Base-by-base conservation (phyloP, 2,113 vertebrate species). In the Cercopithecus mona region DNA sequence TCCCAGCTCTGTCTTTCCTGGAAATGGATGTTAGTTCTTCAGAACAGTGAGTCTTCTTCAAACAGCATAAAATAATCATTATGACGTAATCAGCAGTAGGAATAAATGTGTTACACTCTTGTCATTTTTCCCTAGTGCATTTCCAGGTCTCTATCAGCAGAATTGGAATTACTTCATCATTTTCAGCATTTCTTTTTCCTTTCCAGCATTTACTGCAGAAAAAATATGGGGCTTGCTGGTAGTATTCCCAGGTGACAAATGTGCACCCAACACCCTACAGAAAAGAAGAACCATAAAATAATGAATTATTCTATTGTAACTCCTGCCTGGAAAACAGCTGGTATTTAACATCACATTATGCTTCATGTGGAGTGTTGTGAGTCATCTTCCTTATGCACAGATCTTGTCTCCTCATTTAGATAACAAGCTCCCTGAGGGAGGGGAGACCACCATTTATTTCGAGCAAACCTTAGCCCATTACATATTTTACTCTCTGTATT, bases 201-300 rank as follows among this genome's bases (percentile, higher is more conserved):
- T 80, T 45, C 22, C 57, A 90, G 9, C 2, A 90, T 61, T 13
- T 85, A 81, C 32, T 32, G 40, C 90, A 38, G 50, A 90, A 78
- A 81, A 86, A 43, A 38, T 68, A 85, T 35, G 14, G n/a, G 32
- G 27, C 78, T 93, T 88, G 12, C n/a, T 81, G 23, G 9, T 79
- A 52, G 17, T 40, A 79, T 68, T 94, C 40, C 25, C 79, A 55
- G 45, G 40, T 82, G 38, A 96, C 48, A 68, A 84, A 88, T 90
- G 64, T 66, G 18, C 50, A 79, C 20, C 32, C 18, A 48, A 76
- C 6, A 81, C 7, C 45, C 38, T n/a, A 68, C 16, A 55, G 45
- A 94, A 86, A 91, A 66, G 52, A 93, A 88, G 45, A 96, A 48
- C 11, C 45, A 96, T 59, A 93, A 94, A 95, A 88, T 84, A 96